phyloP scores from a whole-genome alignment of 2,113 vertebrate genomes.

The Morone saxatilis region DNA sequence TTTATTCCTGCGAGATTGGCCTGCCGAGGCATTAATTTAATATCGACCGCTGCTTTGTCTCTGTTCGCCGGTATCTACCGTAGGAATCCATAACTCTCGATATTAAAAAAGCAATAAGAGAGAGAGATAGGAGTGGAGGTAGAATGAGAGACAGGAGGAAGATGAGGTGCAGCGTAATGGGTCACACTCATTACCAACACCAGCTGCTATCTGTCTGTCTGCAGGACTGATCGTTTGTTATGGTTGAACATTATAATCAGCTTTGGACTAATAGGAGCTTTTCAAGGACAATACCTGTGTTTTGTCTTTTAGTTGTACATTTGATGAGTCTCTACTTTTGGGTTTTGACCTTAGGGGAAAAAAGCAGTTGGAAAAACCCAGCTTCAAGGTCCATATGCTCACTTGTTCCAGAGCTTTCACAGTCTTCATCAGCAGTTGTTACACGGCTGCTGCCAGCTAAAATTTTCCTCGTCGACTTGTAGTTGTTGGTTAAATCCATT shows the following conservation, averaged over 20 bases:
- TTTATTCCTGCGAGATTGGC: constrained; percentile 62
- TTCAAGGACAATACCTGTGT: neutral
- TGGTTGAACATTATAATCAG: constrained; percentile 14
- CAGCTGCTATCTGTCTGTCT: constrained; percentile 56
- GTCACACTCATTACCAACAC: constrained; percentile 64
- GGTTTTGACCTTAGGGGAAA: neutral
- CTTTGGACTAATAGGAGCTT: neutral
- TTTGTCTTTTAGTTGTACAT: neutral
- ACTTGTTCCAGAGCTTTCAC: neutral
- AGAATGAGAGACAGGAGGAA: constrained; percentile 47
- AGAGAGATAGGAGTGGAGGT: constrained; percentile 32
- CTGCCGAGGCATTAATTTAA: constrained; percentile 67
- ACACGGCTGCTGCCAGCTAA: too few relatives aligned
- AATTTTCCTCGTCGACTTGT: too few relatives aligned
- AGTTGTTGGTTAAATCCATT: too few relatives aligned
- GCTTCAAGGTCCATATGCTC: neutral
- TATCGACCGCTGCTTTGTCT: constrained; percentile 69
- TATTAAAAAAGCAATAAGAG: constrained; percentile 79
- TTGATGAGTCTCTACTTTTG: too few relatives aligned
- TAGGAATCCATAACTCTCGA: constrained; percentile 69
- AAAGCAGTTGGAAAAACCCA: too few relatives aligned
- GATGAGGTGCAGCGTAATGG: constrained; percentile 52
- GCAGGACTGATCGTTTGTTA: constrained; percentile 5
- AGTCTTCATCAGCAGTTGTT: neutral
- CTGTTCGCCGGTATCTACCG: constrained; percentile 59